Evolutionary conservation across 1,140 invertebrate genomes (phyloP).

Genomic region (Acromyrmex charruanus): DNA sequence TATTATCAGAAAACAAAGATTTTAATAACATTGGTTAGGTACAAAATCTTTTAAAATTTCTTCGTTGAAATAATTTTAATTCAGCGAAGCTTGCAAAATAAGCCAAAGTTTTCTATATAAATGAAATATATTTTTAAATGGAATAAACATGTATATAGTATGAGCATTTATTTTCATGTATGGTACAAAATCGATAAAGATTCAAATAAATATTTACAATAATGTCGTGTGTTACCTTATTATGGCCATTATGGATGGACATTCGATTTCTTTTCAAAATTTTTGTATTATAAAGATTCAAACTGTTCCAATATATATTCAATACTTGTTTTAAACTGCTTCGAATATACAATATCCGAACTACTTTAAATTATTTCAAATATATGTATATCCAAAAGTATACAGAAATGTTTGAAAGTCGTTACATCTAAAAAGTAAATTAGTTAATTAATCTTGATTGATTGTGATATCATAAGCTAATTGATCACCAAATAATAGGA

Average conservation of each 20-base stretch:
- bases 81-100: not conserved
- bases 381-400: not conserved
- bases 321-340: not conserved
- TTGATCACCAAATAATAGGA: not conserved
- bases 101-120: not conserved
- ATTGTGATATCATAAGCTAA: not conserved
- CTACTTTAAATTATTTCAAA: not conserved
- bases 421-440: not conserved
- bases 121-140: not conserved
- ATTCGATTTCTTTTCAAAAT: not conserved
- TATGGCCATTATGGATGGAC: not conserved
- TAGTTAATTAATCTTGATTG: not conserved
- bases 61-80: not conserved
- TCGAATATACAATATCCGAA: not conserved
- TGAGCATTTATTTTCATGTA: constrained; percentile 65
- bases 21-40: not conserved
- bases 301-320: not conserved
- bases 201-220: constrained; percentile 65
- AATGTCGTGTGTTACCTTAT: not conserved
- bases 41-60: not conserved
- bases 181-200: constrained; percentile 51
- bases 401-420: not conserved
- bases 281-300: not conserved
- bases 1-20: not conserved
- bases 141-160: constrained; percentile 11